Conservation (phyloP, 2,797 vertebrate genomes). For the Ambastaia sidthimunki region DNA sequence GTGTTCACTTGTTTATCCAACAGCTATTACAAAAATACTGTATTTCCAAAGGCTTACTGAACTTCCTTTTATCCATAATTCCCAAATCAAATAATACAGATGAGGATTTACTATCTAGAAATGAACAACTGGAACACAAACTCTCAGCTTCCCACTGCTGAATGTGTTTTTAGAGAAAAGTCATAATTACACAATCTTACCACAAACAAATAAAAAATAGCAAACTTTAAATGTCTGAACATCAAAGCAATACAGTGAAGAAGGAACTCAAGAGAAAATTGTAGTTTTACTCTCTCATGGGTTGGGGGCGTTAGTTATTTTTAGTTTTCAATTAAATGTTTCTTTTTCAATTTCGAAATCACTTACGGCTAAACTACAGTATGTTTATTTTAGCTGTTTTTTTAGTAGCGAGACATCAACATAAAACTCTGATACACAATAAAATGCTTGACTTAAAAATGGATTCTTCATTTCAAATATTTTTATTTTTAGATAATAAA, state of each 20-base stretch:
- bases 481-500: too few relatives aligned
- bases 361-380: neutral
- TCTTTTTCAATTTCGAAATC: neutral
- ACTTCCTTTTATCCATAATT: slow-evolving; percentile 7
- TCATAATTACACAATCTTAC: slow-evolving; percentile 26
- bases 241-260: slow-evolving; percentile 26
- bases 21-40: neutral
- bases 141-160: slow-evolving; percentile 2
- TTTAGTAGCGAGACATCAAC: neutral
- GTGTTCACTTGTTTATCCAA: neutral
- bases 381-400: neutral
- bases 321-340: slow-evolving; percentile 6
- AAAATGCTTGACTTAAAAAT: neutral
- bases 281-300: slow-evolving; percentile 11
- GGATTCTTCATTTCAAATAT: too few relatives aligned
- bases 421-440: neutral
- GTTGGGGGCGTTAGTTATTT: neutral
- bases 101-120: neutral
- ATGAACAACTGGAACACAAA: neutral
- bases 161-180: neutral
- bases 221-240: slow-evolving; percentile 18
- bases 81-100: slow-evolving; percentile 12
- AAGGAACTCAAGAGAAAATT: slow-evolving; percentile 16
- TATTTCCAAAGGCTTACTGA: slow-evolving; percentile 6
- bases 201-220: slow-evolving; percentile 30